Evolutionary conservation across 2,888 invertebrate species (phyloP), one percentile per base, ranked within the genome.

Genomic region (Tipula helvola): DNA sequence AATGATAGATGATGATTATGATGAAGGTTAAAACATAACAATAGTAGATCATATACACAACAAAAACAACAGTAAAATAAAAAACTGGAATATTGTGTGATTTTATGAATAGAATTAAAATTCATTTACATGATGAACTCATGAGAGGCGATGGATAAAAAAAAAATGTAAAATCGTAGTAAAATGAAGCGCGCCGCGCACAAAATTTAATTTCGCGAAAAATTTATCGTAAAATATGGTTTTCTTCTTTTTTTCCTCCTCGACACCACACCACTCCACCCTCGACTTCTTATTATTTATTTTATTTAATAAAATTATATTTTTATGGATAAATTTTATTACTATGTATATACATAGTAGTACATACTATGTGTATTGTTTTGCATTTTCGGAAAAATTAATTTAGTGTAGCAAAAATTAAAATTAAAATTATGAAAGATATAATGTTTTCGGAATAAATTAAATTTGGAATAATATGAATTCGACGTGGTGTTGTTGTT

Each of bases 91-190:
- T 28, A 28, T 71, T 71, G 71, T 71, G 71, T 71, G 71, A 71
- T 71, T 71, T 71, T 71, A 71, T 71, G 71, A 71, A 71, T 71
- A 71, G 71, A 71, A 71, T 71, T 71, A 71, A 71, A 71, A 71
- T 71, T 71, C 71, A 71, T 71, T 71, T 71, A 1, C 71, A 71
- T 71, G 71, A 71, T 71, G 71, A 71, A 71, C 71, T 71, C 28
- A 71, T 71, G 71, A 71, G 71, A 71, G 28, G 28, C 71, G 71
- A 71, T 52, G 13, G 52, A 5, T 52, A n/a, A 13, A 52, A 5
- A 71, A 18, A 57, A 57, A n/a, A 7, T 5, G 28, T 10, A 71
- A 71, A 18, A 8, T 71, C 5, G 28, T 28, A 28, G 71, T n/a
- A n/a, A n/a, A 28, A 28, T 71, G 28, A 28, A 28, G 71, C 71